Evolutionary conservation across 1,140 invertebrate genomes (phyloP).

Genomic region (Brachionus manjavacas): DNA sequence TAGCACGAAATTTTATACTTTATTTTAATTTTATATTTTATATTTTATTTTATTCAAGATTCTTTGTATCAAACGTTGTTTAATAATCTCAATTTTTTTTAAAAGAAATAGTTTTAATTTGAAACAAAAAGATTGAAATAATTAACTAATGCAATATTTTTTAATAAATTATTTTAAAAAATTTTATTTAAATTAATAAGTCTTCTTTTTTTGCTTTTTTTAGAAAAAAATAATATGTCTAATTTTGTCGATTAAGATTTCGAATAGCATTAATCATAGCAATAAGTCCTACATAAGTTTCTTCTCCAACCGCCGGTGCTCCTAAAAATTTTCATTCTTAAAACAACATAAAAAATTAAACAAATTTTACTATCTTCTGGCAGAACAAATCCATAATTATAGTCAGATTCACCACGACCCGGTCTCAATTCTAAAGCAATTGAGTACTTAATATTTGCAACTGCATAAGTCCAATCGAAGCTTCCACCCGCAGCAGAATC

Average conservation of each 20-base stretch:
- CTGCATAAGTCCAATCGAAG: conserved; percentile 46
- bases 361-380: conserved; percentile 11
- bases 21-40: too few relatives aligned
- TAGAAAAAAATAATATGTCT: too few relatives aligned
- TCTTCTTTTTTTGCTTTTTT: too few relatives aligned
- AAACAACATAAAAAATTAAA: neutral
- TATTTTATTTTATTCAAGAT: too few relatives aligned
- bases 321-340: neutral
- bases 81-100: too few relatives aligned
- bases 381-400: conserved; percentile 24
- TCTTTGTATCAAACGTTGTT: too few relatives aligned
- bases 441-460: conserved; percentile 45
- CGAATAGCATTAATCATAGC: conserved; percentile 1
- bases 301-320: conserved; percentile 7
- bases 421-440: conserved; percentile 46
- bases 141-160: too few relatives aligned
- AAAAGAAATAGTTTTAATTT: too few relatives aligned
- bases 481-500: conserved; percentile 44
- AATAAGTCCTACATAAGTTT: conserved; percentile 28
- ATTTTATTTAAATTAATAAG: too few relatives aligned
- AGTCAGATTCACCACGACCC: neutral
- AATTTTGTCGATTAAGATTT: neutral
- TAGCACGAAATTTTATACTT: too few relatives aligned
- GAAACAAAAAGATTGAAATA: too few relatives aligned
- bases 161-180: too few relatives aligned